Conservation (phyloP, 2,888 invertebrate genomes). For the Didymodactylos carnosus region DNA sequence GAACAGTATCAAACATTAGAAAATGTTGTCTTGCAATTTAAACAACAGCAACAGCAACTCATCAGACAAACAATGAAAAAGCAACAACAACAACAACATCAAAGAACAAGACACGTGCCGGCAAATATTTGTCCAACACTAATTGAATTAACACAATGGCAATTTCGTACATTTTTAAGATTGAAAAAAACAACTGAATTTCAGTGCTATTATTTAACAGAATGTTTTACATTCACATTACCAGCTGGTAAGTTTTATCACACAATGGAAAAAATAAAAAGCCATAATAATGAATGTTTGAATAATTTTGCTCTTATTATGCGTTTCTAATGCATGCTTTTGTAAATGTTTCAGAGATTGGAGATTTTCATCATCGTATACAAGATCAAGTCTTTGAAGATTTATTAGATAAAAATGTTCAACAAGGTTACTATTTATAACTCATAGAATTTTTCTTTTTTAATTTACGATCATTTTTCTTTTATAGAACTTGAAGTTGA, state of each 20-base stretch:
- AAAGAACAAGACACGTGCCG: constrained; percentile 71
- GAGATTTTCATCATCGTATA: constrained; percentile 65
- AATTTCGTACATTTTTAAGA: constrained; percentile 60
- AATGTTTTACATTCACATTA: constrained; percentile 72
- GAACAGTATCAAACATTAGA: not conserved
- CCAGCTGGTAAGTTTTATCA: no score
- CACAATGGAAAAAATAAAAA: no score
- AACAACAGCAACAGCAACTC: no score
- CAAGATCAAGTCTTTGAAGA: constrained; percentile 80
- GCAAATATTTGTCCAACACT: constrained; percentile 80
- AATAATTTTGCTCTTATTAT: not conserved
- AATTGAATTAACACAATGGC: constrained; percentile 68
- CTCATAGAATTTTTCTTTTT: no score
- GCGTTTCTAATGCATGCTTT: no score
- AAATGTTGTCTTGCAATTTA: no score
- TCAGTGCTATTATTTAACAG: constrained; percentile 49
- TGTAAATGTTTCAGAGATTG: constrained; percentile 46
- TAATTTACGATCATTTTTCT: no score
- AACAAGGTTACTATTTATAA: no score
- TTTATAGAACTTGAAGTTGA: constrained; percentile 35
- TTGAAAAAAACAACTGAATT: constrained; percentile 57
- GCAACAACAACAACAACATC: constrained; percentile 25
- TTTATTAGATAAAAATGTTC: constrained; percentile 74
- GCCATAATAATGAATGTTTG: not conserved
- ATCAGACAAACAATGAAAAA: constrained; percentile 25